Base-by-base conservation (phyloP, 2,888 invertebrate genomes). In the Arrhopalites spinosus region DNA sequence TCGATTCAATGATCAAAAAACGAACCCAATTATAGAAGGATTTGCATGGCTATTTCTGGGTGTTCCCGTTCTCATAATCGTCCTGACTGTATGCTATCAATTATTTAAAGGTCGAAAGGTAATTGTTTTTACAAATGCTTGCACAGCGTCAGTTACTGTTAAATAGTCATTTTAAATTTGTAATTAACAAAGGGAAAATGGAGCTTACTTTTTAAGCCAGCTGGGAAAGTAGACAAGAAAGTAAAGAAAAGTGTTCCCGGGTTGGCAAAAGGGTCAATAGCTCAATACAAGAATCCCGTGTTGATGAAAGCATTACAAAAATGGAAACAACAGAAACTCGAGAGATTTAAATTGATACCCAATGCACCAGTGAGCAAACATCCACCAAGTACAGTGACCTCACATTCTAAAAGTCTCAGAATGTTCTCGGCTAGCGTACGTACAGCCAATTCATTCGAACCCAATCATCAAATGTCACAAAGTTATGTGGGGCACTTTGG, bases 111-210 rank as follows among this genome's bases (percentile, higher is more conserved):
- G 43, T 11, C 20, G 53, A 71, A 59, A 59, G 43, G 56, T 56
- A 30, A 69, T 20, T 5, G 7, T 59, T 23, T 23, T 23, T 25
- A 36, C 36, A 11, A 11, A 36, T 36, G 36, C 3, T 36, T 36
- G 36, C n/a, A n/a, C n/a, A n/a, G n/a, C n/a, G n/a, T n/a, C n/a
- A n/a, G n/a, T n/a, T n/a, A n/a, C n/a, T n/a, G n/a, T n/a, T n/a
- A n/a, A n/a, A n/a, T n/a, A n/a, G n/a, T 36, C 11, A 7, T 13
- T 7, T 30, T 30, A 30, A n/a, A 8, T 30, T n/a, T n/a, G n/a
- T n/a, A n/a, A n/a, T n/a, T n/a, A n/a, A n/a, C n/a, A n/a, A n/a
- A 64, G 64, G 36, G 36, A 8, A 64, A 64, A 36, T 64, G 64
- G 64, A 30, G 30, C 3, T 17, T 2, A 1, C 36, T 64, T 7